Conservation (phyloP, 2,888 invertebrate genomes). For the Rutpela maculata region DNA sequence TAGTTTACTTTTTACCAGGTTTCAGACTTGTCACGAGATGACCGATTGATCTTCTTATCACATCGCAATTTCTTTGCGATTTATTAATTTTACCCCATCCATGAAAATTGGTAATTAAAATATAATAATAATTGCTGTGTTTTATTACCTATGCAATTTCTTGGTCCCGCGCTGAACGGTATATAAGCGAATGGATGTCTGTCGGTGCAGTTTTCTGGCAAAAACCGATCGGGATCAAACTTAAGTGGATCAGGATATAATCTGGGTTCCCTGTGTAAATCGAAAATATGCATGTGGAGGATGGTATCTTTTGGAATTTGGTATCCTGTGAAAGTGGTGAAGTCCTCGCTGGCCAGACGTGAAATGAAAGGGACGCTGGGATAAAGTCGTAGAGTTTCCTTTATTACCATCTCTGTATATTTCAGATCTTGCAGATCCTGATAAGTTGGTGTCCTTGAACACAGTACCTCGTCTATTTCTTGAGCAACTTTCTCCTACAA, state of each 20-base stretch:
- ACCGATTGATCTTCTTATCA: too few relatives aligned
- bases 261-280: slow-evolving; percentile 79
- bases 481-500: slow-evolving; percentile 43
- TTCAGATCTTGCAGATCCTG: slow-evolving; percentile 68
- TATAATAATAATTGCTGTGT: too few relatives aligned
- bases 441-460: slow-evolving; percentile 57
- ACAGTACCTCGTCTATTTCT: slow-evolving; percentile 58
- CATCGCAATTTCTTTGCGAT: too few relatives aligned
- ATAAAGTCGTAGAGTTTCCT: slow-evolving; percentile 69
- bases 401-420: slow-evolving; percentile 69
- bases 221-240: slow-evolving; percentile 84
- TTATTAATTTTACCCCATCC: too few relatives aligned
- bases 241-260: slow-evolving; percentile 80
- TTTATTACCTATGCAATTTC: slow-evolving; percentile 82
- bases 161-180: slow-evolving; percentile 81
- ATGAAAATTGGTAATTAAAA: too few relatives aligned
- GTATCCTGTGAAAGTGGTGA: slow-evolving; percentile 59
- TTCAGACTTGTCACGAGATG: too few relatives aligned
- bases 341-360: slow-evolving; percentile 61
- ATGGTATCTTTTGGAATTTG: slow-evolving; percentile 75
- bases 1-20: too few relatives aligned
- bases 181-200: slow-evolving; percentile 80
- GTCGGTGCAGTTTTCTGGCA: slow-evolving; percentile 76
- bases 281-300: slow-evolving; percentile 78
- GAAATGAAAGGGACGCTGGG: slow-evolving; percentile 70